These are phyloP conservation scores for Anhinga anhinga DNA, from an alignment of 2,113 vertebrate genomes.

Conservation along the genomic window DNA sequence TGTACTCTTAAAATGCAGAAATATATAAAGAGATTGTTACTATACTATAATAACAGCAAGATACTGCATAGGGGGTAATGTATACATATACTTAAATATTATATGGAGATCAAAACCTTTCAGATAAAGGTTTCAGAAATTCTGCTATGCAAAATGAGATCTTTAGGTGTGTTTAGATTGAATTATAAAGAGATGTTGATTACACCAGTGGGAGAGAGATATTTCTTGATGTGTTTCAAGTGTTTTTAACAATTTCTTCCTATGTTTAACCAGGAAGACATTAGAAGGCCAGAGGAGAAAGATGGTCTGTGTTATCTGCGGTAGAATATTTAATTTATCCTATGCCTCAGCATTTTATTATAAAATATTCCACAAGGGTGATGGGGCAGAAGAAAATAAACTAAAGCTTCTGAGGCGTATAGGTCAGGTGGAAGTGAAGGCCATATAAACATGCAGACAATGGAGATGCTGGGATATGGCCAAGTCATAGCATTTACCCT, in stretches of 20 bases:
- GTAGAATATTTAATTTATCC: background rate
- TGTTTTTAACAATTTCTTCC: background rate
- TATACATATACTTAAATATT: background rate
- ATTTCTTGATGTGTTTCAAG: background rate
- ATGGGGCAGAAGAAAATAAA: background rate
- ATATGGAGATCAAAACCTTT: background rate
- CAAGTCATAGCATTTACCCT: background rate
- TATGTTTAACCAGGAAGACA: background rate
- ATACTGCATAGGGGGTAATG: background rate
- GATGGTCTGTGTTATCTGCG: background rate
- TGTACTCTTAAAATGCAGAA: conserved; percentile 6
- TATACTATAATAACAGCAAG: background rate
- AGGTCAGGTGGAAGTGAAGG: background rate
- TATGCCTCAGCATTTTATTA: background rate
- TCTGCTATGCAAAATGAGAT: background rate
- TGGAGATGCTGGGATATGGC: background rate
- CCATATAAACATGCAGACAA: background rate
- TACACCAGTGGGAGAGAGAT: background rate
- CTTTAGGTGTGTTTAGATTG: background rate
- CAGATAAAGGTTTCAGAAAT: background rate
- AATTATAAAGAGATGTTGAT: background rate
- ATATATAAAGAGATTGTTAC: background rate
- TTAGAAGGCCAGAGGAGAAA: background rate
- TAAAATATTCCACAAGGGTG: background rate
- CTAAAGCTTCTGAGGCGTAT: background rate